Base-by-base conservation (phyloP, 1,140 invertebrate species). In the Stegodyphus dumicola region DNA sequence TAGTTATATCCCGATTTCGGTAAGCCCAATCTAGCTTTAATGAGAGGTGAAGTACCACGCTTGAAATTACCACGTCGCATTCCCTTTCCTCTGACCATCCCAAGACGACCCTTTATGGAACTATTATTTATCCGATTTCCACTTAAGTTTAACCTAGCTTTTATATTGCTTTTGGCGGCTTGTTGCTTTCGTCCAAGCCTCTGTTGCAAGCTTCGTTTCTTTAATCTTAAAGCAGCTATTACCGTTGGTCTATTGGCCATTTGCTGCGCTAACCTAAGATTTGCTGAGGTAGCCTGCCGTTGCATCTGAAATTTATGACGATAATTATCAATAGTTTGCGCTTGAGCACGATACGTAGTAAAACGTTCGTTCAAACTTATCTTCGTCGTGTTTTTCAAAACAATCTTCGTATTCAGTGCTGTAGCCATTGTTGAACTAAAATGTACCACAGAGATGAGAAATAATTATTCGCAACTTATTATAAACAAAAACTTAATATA, bases 181-280 rank as follows among this genome's bases (percentile, higher is more conserved):
- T 79, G 77, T n/a, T 60, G 79, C 6, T 67, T 74, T 15, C 79
- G 85, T 6, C 91, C 91, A n/a, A 92, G 87, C 54, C 91, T 87
- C 79, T 92, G 91, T 75, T 90, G 89, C 18, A 92, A 74, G 56
- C 88, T 90, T 78, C 79, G 87, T 87, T 90, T 90, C 80, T 91
- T 91, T 6, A 91, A 67, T 85, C 89, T 90, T 18, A 92, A 87
- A 67, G 91, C 92, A n/a, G 91, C 90, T 77, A 90, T 89, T 2
- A 92, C 90, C 48, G 90, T 89, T 9, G 92, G 92, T 83, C 92
- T 89, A 78, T 91, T 91, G 64, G 92, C 92, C 91, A 92, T 92
- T 88, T 92, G 92, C 83, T 91, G 90, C 6, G 92, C 91, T 13
- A 92, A 89, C 48, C 91, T 89, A 13, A 90, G 88, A 87, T 92